A percentile compares a stretch with the other conserved stretches of the same genome.
Conservation (phyloP, 1,140 invertebrate genomes). For the Calliopsis andreniformis region DNA sequence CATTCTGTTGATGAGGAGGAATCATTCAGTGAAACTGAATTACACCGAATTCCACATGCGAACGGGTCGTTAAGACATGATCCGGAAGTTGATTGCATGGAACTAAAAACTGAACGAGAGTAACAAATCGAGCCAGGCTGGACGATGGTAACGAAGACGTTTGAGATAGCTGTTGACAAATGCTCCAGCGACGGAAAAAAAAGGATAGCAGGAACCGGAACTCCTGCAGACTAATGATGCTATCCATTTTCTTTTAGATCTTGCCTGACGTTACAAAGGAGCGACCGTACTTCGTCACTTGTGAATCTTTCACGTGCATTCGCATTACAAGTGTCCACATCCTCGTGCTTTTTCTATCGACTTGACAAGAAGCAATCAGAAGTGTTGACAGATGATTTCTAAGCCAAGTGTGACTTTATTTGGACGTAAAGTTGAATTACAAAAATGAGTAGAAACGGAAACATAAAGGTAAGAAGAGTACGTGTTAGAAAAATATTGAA, state of each 20-base stretch:
- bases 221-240: slow-evolving; percentile 60
- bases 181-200: slow-evolving; percentile 44
- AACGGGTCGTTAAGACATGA: slow-evolving; percentile 37
- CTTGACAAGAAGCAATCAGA: no score
- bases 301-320: slow-evolving; percentile 45
- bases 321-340: slow-evolving; percentile 25
- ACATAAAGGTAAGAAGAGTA: no score
- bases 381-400: no score
- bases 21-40: slow-evolving; percentile 34
- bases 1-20: slow-evolving; percentile 22
- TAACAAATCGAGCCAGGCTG: slow-evolving; percentile 35
- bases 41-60: slow-evolving; percentile 40
- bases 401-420: no score
- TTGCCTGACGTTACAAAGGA: slow-evolving; percentile 59
- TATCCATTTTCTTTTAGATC: slow-evolving; percentile 64
- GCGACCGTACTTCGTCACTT: slow-evolving; percentile 39
- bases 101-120: slow-evolving; percentile 3
- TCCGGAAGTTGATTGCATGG: slow-evolving; percentile 15
- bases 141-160: slow-evolving; percentile 59
- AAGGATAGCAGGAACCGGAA: slow-evolving; percentile 47
- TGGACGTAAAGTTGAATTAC: no score
- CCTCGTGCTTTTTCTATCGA: neutral
- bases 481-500: no score
- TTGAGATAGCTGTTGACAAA: slow-evolving; percentile 62
- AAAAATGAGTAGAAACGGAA: no score